Evolutionary conservation across 23 tunicate genomes (phyloP), one percentile per base, ranked within the genome.

Genomic region (Aplidium turbinatum): DNA sequence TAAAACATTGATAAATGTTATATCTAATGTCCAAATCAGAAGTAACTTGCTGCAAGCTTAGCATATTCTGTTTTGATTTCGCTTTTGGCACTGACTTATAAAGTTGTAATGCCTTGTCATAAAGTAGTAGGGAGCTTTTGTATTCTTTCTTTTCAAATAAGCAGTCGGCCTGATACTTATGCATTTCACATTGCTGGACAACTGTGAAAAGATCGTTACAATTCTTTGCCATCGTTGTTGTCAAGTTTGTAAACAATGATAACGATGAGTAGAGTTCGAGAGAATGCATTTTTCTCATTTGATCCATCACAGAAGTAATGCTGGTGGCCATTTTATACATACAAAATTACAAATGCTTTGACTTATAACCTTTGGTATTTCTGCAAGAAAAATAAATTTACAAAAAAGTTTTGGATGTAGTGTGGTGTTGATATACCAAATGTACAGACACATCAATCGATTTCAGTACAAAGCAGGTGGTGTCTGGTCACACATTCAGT

Each of bases 1-100:
- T 60, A 55, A 73, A 81, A 40, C 96, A 88, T 31, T 74, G 36
- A 42, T 88, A 63, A 9, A 88, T 81, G 69, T 70, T 70, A 47
- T 56, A 81, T 32, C 60, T 39, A 13, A 81, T 40, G 19, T 45
- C 78, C 45, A 36, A 38, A 2, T 61, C 73, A 27, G 73, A 72
- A 4, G 57, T 38, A 4, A 9, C 35, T 64, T 78, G 72, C 20
- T 47, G 61, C 48, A 48, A 66, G 23, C 42, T 73, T 16, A 71
- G 16, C 7, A 63, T 23, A 4, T 21, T 47, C 7, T 61, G 47
- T 38, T 85, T 85, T 33, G 38, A 35, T 31, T 54, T 65, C n/a
- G 62, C 50, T 78, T 78, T 88, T 16, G 85, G 58, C 1, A 62
- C 57, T 38, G 30, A 32, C 56, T 88, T 88, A 16, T 60, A 55